Base-by-base conservation (phyloP, 1,140 invertebrate species). In the Calephelis nemesis region DNA sequence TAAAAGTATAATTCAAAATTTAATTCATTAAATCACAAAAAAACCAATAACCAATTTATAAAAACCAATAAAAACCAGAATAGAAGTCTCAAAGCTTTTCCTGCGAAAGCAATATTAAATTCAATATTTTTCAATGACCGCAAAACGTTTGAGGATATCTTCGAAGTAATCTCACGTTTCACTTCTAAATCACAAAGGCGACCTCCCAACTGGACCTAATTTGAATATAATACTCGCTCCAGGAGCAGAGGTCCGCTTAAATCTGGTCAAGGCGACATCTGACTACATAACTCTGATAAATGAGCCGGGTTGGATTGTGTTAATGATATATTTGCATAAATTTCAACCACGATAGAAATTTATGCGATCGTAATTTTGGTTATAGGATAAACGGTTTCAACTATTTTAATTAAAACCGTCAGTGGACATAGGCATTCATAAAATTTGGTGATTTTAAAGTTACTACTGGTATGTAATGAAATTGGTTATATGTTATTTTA, bases 251-350 rank as follows among this genome's bases (percentile, higher is more conserved):
- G 65, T 72, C 73, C 67, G 54, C 62, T 63, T 69, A 65, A 66
- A 66, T 66, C 64, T 66, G 64, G 64, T 45, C 65, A 69, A 73
- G 71, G 65, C 69, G 70, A 72, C 67, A 69, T 65, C 70, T 69
- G 68, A 70, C 69, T 74, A 72, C 65, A 62, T 62, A 66, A 70
- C 75, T 65, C 72, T 78, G 74, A 78, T 74, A 75, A 72, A 78
- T 75, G 71, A 69, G 65, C 39, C 52, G 73, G 45, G 60, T 69
- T 72, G 76, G 75, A 75, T 67, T 68, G 70, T 75, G 70, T 70
- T 74, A 52, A 75, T 78, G 74, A 78, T 78, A 75, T 78, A 75
- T 78, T 73, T 72, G 66, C 70, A 67, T 71, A 72, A 72, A 72
- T 71, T 62, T 50, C 64, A 63, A 62, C 60, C 69, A 58, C 47